These are phyloP conservation scores for Prorops nasuta DNA, from an alignment of 1,140 invertebrate species.

Conservation along the genomic window DNA sequence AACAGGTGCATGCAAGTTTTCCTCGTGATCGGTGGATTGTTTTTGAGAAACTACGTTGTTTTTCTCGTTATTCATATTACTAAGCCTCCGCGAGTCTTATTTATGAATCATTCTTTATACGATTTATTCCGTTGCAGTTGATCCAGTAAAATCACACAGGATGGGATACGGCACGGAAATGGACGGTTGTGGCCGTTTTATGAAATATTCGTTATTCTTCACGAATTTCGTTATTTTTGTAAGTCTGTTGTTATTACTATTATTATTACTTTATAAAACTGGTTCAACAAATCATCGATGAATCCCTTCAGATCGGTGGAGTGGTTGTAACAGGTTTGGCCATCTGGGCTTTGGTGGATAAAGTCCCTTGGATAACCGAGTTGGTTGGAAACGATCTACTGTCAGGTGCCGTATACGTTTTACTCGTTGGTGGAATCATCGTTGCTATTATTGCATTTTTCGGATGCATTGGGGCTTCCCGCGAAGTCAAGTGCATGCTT, in stretches of 20 bases:
- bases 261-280: not conserved
- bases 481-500: constrained; percentile 86
- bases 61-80: too few species aligned
- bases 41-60: too few species aligned
- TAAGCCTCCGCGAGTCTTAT: too few species aligned
- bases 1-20: too few species aligned
- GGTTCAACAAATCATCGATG: not conserved
- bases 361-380: constrained; percentile 74
- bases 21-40: too few species aligned
- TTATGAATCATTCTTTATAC: too few species aligned
- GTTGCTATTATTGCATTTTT: constrained; percentile 78
- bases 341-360: constrained; percentile 79
- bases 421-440: constrained; percentile 75
- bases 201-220: constrained; percentile 82
- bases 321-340: constrained; percentile 72
- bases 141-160: too few species aligned
- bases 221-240: constrained; percentile 86
- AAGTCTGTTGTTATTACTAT: constrained; percentile 55
- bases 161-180: constrained; percentile 74
- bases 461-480: constrained; percentile 82
- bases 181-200: constrained; percentile 76
- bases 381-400: constrained; percentile 81
- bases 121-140: too few species aligned
- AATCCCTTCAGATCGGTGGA: constrained; percentile 69
- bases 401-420: constrained; percentile 76